Conservation (phyloP, 2,113 vertebrate species). For the Hypomesus transpacificus region DNA sequence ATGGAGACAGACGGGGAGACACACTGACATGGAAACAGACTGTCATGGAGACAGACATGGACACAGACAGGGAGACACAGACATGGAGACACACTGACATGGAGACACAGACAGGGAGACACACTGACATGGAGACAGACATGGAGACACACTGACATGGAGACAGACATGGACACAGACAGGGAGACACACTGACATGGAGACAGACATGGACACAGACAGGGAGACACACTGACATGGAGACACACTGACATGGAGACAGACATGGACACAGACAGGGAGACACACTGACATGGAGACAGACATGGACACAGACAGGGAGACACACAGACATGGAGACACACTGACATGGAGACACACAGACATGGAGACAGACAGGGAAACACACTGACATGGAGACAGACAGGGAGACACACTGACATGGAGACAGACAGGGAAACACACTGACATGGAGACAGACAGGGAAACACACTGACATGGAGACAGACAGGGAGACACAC, state of each 20-base stretch:
- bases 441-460: too few relatives aligned
- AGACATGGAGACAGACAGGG: not conserved
- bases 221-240: too few relatives aligned
- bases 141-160: not conserved
- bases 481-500: not conserved
- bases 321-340: not conserved
- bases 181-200: too few relatives aligned
- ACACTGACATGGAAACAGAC: not conserved
- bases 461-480: too few relatives aligned
- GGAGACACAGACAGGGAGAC: not conserved
- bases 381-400: not conserved
- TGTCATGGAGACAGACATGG: not conserved
- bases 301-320: too few relatives aligned
- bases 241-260: too few relatives aligned
- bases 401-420: not conserved
- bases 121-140: not conserved
- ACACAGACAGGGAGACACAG: not conserved
- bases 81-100: not conserved
- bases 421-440: too few relatives aligned
- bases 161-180: too few relatives aligned
- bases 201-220: too few relatives aligned
- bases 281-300: too few relatives aligned
- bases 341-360: not conserved
- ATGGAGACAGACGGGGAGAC: not conserved
- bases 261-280: too few relatives aligned